Evolutionary conservation across 92 coral and sea anemone species (phyloP), one percentile per base, ranked within the genome.

Genomic region (Pocillopora meandrina): DNA sequence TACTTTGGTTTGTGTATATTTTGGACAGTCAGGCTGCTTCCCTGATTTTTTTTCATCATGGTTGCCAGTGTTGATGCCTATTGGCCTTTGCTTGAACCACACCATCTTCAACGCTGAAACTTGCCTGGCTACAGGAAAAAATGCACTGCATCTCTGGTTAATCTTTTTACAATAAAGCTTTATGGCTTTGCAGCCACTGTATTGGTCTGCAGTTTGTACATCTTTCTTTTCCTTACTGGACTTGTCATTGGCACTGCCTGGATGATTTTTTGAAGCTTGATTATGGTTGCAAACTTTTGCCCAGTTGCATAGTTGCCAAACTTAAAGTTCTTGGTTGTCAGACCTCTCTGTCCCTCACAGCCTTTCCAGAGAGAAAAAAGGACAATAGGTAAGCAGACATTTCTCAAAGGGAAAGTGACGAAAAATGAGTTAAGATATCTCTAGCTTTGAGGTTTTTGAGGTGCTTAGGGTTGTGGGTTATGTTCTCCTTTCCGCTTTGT

Each of bases 401-500:
- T 26, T 26, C 26, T 26, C 26, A 26, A n/a, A 26, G 26, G 26
- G 26, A 26, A 26, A 26, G 26, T 26, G 26, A 26, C 1, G 26
- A 26, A 26, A 26, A 26, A 26, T 26, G 26, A 0, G 26, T 26
- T 26, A 26, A 26, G 26, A 26, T 26, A 26, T 26, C 26, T 26
- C 26, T 26, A 26, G 26, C 26, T 26, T 26, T 26, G 26, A 26
- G 26, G 26, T 26, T 26, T 26, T 26, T 26, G 26, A 26, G 26
- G 26, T 26, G 26, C 26, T 26, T 59, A 72, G 61, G 61, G 35
- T 72, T 72, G 76, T 72, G 76, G 76, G 76, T 72, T 47, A 34
- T 59, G 31, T 72, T 72, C 42, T 72, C 61, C 58, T 49, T 72
- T 72, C 76, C 61, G 47, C 59, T 72, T 72, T 59, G n/a, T 72